These are phyloP conservation scores for Mythimna lalbum DNA, from an alignment of 2,888 invertebrate genomes.

Conservation along the genomic window DNA sequence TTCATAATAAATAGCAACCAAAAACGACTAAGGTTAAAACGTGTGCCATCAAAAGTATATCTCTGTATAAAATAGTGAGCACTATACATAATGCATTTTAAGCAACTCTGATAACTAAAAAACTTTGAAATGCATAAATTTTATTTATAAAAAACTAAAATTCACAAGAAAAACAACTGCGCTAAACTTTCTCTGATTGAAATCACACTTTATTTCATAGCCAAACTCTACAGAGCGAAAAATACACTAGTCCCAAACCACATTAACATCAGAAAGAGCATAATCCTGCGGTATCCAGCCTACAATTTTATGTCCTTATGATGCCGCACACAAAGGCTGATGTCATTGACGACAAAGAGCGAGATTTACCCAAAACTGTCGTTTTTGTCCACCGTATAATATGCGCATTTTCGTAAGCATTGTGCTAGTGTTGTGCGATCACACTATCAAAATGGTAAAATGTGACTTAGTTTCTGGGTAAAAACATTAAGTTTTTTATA, in stretches of 20 bases:
- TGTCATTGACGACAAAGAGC: slow-evolving; percentile 79
- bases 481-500: no score
- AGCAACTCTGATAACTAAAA: no score
- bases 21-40: no score
- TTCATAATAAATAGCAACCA: no score
- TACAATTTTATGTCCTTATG: slow-evolving; percentile 79
- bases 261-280: slow-evolving; percentile 63
- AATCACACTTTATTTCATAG: slow-evolving; percentile 3
- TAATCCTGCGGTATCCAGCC: slow-evolving; percentile 74
- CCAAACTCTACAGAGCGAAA: slow-evolving; percentile 27
- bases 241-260: slow-evolving; percentile 31
- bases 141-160: no score
- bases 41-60: no score
- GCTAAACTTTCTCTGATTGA: neutral
- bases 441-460: slow-evolving; percentile 55
- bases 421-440: slow-evolving; percentile 62
- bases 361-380: slow-evolving; percentile 82
- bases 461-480: neutral
- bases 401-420: slow-evolving; percentile 85
- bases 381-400: slow-evolving; percentile 77
- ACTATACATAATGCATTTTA: no score
- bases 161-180: neutral
- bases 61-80: no score
- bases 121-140: no score
- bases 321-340: slow-evolving; percentile 76